Evolutionary conservation across 1,140 invertebrate genomes (phyloP), one percentile per base, ranked within the genome.

Genomic region (Subanguina moxae): DNA sequence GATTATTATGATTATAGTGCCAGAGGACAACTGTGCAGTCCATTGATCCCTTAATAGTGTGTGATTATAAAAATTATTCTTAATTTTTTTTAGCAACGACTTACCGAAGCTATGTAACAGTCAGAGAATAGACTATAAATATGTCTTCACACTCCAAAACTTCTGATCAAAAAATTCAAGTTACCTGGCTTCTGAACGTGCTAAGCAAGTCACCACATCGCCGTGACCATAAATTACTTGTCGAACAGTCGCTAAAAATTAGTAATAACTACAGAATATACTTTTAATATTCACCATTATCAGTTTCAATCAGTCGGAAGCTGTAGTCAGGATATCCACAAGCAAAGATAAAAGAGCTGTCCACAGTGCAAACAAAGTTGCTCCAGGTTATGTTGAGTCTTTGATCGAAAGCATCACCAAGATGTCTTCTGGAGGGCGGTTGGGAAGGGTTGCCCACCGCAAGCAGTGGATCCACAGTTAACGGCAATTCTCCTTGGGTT

Each of bases 241-340:
- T 13, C 92, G 89, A 80, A 97, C 94, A 87, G 94, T 94, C 7
- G 92, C 94, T 91, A 84, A 17, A 86, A 83, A 30, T 15, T 15
- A 8, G 19, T 28, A 42, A 21, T 23, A n/a, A 1, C 58, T 8
- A 30, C 32, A 0, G 3, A 62, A 38, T 42, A 5, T 0, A 48
- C 59, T 11, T 1, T 15, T 56, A 13, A 27, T 25, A 13, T 76
- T 78, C 85, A 92, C 91, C 91, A 75, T 91, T 93, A 83, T 98
- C 95, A 0, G 94, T 93, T 48, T 90, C 92, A 84, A 97, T 98
- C 1, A 98, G 91, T 27, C 95, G 86, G 85, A 98, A 98, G 84
- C 93, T 96, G 83, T 97, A 97, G 83, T 99, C 95, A 91, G 94
- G 97, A 85, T 97, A 98, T 48, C 94, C 94, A 84, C 93, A 94